Conservation (phyloP, 2,797 vertebrate species). For the Ctenopoma kingsleyae region DNA sequence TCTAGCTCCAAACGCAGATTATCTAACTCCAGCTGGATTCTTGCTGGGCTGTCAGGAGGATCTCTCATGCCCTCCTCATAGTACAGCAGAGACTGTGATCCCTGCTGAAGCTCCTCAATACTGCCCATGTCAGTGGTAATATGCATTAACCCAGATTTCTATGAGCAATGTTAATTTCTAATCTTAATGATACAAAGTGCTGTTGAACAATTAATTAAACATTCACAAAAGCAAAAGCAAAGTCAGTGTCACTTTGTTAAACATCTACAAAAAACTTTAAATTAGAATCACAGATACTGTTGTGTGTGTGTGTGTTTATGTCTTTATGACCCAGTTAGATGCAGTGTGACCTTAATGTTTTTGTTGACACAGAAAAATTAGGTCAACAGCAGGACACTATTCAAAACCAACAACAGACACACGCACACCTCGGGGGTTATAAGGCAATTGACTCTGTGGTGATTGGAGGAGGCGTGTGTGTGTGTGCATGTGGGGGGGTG, state of each 20-base stretch:
- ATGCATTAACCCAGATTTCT: conserved; percentile 1
- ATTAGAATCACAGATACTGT: no score
- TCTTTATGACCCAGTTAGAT: conserved; percentile 45
- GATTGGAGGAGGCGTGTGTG: neutral
- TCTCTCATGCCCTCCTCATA: conserved; percentile 31
- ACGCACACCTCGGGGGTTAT: conserved; percentile 40
- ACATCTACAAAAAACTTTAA: neutral
- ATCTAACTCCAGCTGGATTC: conserved; percentile 81
- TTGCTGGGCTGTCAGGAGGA: conserved; percentile 57
- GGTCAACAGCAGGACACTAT: conserved; percentile 62
- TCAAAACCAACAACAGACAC: conserved; percentile 47
- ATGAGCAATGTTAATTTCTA: neutral
- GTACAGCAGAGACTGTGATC: conserved; percentile 26
- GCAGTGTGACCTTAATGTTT: conserved; percentile 55
- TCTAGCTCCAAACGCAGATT: conserved; percentile 82
- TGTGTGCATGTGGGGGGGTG: neutral
- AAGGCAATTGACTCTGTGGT: conserved; percentile 19
- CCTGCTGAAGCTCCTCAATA: conserved; percentile 51
- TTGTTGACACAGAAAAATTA: conserved; percentile 51
- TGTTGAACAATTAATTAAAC: neutral
- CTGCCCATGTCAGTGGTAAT: conserved; percentile 54
- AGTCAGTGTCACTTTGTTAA: neutral
- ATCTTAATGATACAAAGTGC: neutral
- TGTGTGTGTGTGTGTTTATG: conserved; percentile 1
- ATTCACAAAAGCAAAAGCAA: neutral